phyloP scores from a whole-genome alignment of 2,113 vertebrate species.

The Hydropotes inermis region DNA sequence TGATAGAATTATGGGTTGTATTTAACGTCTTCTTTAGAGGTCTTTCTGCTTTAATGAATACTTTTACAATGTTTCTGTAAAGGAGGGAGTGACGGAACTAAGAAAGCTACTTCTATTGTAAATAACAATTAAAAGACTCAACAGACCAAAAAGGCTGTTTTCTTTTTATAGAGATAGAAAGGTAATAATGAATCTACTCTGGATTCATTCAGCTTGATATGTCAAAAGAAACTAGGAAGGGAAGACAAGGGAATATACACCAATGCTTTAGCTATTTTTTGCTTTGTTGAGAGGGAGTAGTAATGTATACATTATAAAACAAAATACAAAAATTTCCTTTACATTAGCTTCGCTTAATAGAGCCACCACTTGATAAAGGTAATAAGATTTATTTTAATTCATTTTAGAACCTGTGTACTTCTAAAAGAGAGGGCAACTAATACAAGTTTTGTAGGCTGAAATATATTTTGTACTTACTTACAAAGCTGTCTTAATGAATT shows the following conservation, averaged over 20 bases:
- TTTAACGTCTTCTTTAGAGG: neutral
- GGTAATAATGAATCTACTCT: neutral
- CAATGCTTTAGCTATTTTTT: neutral
- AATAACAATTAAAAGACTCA: neutral
- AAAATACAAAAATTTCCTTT: neutral
- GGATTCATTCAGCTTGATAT: neutral
- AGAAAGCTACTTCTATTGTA: neutral
- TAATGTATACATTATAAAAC: neutral
- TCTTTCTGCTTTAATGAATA: neutral
- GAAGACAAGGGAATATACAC: neutral
- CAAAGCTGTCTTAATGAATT: slow-evolving; percentile 71
- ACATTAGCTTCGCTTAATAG: neutral
- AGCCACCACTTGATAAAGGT: neutral
- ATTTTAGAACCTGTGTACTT: slow-evolving; percentile 30
- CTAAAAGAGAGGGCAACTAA: slow-evolving; percentile 57
- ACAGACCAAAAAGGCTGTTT: neutral
- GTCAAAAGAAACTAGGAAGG: neutral
- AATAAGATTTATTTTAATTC: slow-evolving; percentile 35
- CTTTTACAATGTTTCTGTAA: neutral
- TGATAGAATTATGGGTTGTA: neutral
- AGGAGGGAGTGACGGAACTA: neutral
- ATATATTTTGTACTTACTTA: slow-evolving; percentile 71
- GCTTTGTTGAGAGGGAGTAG: neutral
- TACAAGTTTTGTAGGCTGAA: slow-evolving; percentile 57
- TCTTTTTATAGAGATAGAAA: neutral